phyloP scores from a whole-genome alignment of 2,113 vertebrate genomes.

The Engraulis encrasicolus region DNA sequence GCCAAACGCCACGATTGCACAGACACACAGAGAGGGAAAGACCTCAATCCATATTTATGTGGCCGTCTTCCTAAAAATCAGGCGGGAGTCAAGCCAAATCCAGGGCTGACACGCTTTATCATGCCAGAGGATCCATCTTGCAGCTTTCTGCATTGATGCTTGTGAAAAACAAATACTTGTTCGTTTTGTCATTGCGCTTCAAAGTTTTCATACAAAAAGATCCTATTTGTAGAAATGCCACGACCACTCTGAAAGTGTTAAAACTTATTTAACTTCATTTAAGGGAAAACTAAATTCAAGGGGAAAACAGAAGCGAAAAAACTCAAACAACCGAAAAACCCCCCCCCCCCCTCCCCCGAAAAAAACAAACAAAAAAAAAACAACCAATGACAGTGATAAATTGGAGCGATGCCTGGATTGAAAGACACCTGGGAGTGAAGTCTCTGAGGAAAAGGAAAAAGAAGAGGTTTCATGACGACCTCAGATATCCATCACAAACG shows the following conservation, averaged over 20 bases:
- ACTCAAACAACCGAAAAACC: too few species aligned
- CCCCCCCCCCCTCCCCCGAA: too few species aligned
- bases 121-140: neutral
- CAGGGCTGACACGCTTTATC: neutral
- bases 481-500: neutral
- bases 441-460: neutral
- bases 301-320: too few species aligned
- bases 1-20: neutral
- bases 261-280: too few species aligned
- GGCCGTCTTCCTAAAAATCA: neutral
- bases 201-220: neutral
- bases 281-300: too few species aligned
- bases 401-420: too few species aligned
- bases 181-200: neutral
- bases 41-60: constrained; percentile 18
- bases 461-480: neutral
- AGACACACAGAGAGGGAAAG: neutral
- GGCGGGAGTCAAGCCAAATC: neutral
- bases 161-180: neutral
- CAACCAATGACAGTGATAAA: too few species aligned
- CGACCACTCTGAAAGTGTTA: too few species aligned
- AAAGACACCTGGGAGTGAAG: neutral
- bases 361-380: too few species aligned
- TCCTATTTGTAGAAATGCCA: neutral
- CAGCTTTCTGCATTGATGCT: neutral